phyloP scores from a whole-genome alignment of 2,797 vertebrate genomes.

The Hybognathus amarus region DNA sequence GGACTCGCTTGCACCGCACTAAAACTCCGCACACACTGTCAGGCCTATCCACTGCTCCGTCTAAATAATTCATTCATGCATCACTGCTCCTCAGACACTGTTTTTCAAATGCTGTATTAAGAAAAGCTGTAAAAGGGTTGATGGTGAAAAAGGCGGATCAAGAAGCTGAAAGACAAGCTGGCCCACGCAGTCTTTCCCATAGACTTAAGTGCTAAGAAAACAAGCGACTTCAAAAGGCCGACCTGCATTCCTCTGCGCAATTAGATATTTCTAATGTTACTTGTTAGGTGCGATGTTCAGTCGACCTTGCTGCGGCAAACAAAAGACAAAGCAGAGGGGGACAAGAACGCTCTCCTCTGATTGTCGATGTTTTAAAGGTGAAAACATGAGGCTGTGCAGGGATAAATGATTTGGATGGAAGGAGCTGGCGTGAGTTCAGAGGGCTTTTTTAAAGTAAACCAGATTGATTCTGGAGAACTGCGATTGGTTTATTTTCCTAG shows the following conservation, averaged over 20 bases:
- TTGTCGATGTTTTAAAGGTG: slow-evolving; percentile 72
- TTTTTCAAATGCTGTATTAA: slow-evolving; percentile 91
- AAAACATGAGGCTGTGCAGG: slow-evolving; percentile 73
- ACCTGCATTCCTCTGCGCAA: slow-evolving; percentile 72
- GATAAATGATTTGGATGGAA: slow-evolving; percentile 70
- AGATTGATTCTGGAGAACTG: slow-evolving; percentile 75
- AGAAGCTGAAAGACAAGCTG: slow-evolving; percentile 64
- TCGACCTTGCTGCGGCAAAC: slow-evolving; percentile 70
- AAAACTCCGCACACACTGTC: slow-evolving; percentile 80
- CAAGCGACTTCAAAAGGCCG: slow-evolving; percentile 65
- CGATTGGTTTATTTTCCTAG: slow-evolving; percentile 77
- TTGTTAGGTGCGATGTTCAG: slow-evolving; percentile 71
- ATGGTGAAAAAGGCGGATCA: slow-evolving; percentile 44
- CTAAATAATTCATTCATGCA: slow-evolving; percentile 94
- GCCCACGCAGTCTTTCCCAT: slow-evolving; percentile 64
- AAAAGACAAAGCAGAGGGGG: slow-evolving; percentile 64
- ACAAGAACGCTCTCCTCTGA: slow-evolving; percentile 67
- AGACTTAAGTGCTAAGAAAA: slow-evolving; percentile 65
- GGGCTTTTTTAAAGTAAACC: slow-evolving; percentile 77
- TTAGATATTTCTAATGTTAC: slow-evolving; percentile 77
- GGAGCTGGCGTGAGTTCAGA: slow-evolving; percentile 77
- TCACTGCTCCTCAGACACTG: slow-evolving; percentile 84
- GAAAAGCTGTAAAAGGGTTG: slow-evolving; percentile 87
- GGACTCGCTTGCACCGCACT: slow-evolving; percentile 85
- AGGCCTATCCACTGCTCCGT: slow-evolving; percentile 80